These are phyloP conservation scores for Lasioglossum oenotherae DNA, from an alignment of 2,888 invertebrate genomes.

Conservation along the genomic window DNA sequence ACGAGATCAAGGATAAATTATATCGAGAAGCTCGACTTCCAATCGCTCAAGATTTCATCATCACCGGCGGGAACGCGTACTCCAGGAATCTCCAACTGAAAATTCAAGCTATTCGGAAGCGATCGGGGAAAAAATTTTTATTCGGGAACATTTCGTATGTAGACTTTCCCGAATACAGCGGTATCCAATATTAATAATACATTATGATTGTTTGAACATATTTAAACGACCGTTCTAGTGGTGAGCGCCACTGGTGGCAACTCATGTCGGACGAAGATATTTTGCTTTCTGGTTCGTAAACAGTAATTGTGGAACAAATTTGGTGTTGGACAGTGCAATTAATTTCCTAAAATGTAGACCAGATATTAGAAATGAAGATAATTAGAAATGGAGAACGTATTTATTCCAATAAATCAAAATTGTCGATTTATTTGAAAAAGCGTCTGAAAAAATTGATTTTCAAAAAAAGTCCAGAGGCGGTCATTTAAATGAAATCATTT, in stretches of 20 bases:
- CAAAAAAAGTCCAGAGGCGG: neutral
- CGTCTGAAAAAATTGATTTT: neutral
- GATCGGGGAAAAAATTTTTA: neutral
- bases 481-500: neutral
- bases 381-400: neutral
- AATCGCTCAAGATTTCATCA: neutral
- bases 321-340: too few species aligned
- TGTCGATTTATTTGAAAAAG: too few species aligned
- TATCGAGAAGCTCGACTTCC: neutral
- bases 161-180: too few species aligned
- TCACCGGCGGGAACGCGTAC: neutral
- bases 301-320: too few species aligned
- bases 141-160: neutral
- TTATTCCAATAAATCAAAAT: neutral
- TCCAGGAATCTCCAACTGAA: neutral
- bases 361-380: neutral
- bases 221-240: too few species aligned
- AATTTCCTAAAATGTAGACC: too few species aligned
- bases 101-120: neutral
- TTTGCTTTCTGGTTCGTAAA: too few species aligned
- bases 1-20: slow-evolving; percentile 22
- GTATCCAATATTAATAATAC: too few species aligned
- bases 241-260: too few species aligned
- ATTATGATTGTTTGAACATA: too few species aligned
- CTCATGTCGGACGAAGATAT: too few species aligned